phyloP scores from a whole-genome alignment of 2,888 invertebrate genomes.

The Beris chalybata region DNA sequence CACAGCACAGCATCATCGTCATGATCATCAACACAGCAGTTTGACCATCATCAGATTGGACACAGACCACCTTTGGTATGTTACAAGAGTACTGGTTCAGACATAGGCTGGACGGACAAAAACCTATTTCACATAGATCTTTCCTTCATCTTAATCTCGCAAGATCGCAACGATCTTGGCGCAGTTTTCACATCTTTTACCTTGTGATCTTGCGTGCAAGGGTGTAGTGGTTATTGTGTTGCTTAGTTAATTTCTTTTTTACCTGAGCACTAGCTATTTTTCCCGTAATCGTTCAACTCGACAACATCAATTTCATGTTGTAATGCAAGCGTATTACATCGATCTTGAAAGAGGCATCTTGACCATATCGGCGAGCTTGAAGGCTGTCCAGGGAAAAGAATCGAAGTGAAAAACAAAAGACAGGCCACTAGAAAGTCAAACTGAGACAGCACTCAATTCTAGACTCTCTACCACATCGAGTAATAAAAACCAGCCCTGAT shows the following conservation, averaged over 20 bases:
- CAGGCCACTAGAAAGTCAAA: background rate
- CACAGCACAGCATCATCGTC: no score
- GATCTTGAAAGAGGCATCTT: slow-evolving; percentile 18
- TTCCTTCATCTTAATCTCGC: slow-evolving; percentile 11
- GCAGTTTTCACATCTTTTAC: slow-evolving; percentile 19
- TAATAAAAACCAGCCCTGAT: slow-evolving; percentile 17
- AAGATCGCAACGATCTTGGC: background rate
- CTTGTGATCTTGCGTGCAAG: slow-evolving; percentile 13
- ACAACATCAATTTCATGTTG: slow-evolving; percentile 32
- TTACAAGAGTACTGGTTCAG: background rate
- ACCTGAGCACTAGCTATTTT: slow-evolving; percentile 9
- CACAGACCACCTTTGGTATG: slow-evolving; percentile 31
- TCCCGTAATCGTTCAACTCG: slow-evolving; percentile 32
- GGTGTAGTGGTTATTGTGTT: slow-evolving; percentile 15
- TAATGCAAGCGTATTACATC: slow-evolving; percentile 30
- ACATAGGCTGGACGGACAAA: slow-evolving; percentile 18
- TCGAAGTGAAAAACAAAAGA: background rate
- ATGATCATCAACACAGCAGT: no score
- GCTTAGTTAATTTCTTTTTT: slow-evolving; percentile 5
- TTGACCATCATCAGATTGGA: no score
- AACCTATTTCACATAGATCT: slow-evolving; percentile 30
- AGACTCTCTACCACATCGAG: background rate
- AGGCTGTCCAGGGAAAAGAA: background rate
- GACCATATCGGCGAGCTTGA: slow-evolving; percentile 12
- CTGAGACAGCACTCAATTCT: background rate